Conservation (phyloP, 2,797 vertebrate species). For the Sebastes jordani region DNA sequence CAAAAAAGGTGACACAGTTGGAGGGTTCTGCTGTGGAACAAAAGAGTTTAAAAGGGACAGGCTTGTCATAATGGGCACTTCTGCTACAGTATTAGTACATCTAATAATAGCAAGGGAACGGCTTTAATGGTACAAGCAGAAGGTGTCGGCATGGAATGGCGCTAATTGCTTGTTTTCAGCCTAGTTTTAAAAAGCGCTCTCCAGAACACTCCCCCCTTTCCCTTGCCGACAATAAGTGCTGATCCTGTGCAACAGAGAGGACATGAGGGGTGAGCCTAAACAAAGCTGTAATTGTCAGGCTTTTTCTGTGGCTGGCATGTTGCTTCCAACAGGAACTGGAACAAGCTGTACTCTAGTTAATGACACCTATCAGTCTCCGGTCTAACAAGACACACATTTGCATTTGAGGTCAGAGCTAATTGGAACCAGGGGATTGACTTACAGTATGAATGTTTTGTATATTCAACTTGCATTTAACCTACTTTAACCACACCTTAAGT, state of each 20-base stretch:
- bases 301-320: constrained; percentile 48
- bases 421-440: not conserved
- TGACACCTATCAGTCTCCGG: constrained; percentile 20
- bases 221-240: constrained; percentile 52
- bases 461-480: not conserved
- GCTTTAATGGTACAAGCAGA: constrained; percentile 20
- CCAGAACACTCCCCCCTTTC: constrained; percentile 61
- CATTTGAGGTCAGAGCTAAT: not conserved
- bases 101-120: constrained; percentile 5
- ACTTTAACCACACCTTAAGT: not conserved
- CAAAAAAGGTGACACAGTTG: not conserved
- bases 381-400: not conserved
- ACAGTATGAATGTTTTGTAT: not conserved
- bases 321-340: constrained; percentile 44
- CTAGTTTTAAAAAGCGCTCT: constrained; percentile 44
- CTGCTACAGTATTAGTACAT: not conserved
- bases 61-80: not conserved
- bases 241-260: constrained; percentile 47
- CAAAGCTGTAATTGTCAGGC: constrained; percentile 61
- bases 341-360: constrained; percentile 42
- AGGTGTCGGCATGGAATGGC: not conserved
- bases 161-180: constrained; percentile 60
- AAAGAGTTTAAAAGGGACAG: constrained; percentile 21
- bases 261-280: constrained; percentile 16
- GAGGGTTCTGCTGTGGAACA: not conserved